Base-by-base conservation (phyloP, 2,888 invertebrate genomes). In the Myopa tessellatipennis region DNA sequence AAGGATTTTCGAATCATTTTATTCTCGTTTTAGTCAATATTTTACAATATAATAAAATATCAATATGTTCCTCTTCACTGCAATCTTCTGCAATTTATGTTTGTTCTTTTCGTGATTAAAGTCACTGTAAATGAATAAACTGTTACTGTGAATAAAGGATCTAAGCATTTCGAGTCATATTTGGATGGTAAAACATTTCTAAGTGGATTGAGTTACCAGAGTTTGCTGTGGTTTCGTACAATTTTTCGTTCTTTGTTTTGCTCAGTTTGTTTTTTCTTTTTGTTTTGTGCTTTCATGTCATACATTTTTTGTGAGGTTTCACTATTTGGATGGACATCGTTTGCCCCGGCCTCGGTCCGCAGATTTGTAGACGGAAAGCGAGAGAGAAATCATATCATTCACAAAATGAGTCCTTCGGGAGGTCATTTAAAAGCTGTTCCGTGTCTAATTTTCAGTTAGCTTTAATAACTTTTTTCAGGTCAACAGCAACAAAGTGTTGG, bases 361-460 rank as follows among this genome's bases (percentile, higher is more conserved):
- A 65, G 16, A 38, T 38, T 52, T 36, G 63, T 38, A 12, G 14
- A 6, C 52, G n/a, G 12, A 36, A 52, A 52, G 65, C 61, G 18
- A 34, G 26, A 45, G 45, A 45, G 40, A 60, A 72, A 60, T 72
- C 36, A 72, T 61, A 38, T 72, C 58, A 40, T 26, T 63, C 74
- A 52, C 63, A 65, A 52, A 52, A 74, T 50, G 74, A 36, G 10
- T 52, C 74, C 74, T 50, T 52, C 55, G 74, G 74, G 74, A 74
- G 55, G 16, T 55, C 50, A 67, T 74, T 74, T 65, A 74, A 65
- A 67, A 45, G 52, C 36, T 52, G 65, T 67, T n/a, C 8, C 45
- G 52, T 50, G 36, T 65, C 36, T 26, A 55, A 52, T 52, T 70
- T 70, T 3, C 18, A 55, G 50, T 55, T 69, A 2, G 10, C 55